phyloP scores from a whole-genome alignment of 1,140 invertebrate species.

The Delia radicum region DNA sequence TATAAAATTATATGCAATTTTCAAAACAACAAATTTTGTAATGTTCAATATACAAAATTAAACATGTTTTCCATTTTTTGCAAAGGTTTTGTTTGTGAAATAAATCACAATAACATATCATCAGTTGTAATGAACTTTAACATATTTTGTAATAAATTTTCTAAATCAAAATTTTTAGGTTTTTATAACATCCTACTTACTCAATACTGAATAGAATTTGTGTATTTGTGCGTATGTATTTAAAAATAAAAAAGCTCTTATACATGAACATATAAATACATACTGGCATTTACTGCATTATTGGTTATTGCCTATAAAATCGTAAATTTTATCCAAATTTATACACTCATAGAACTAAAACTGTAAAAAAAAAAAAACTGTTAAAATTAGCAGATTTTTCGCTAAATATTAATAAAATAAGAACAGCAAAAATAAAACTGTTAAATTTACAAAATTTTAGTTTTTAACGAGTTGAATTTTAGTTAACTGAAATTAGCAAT shows the following conservation, averaged over 20 bases:
- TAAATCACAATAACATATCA: conserved; percentile 19
- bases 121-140: conserved; percentile 21
- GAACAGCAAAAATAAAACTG: no score
- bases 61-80: neutral
- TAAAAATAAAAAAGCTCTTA: neutral
- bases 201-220: neutral
- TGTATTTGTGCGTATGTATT: neutral
- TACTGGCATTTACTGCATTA: conserved; percentile 3
- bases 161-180: conserved; percentile 11
- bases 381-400: no score
- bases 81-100: neutral
- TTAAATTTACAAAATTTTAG: no score
- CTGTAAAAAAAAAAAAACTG: no score
- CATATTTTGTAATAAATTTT: conserved; percentile 23
- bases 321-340: conserved; percentile 12
- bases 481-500: no score
- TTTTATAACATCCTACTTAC: neutral
- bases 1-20: no score
- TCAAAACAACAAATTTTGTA: no score
- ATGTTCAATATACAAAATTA: neutral
- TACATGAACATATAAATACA: neutral
- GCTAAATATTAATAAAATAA: no score
- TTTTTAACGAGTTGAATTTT: no score
- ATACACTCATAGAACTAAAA: no score
- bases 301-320: conserved; percentile 22